phyloP scores from a whole-genome alignment of 2,888 invertebrate genomes.

The Tiliacea citrago region DNA sequence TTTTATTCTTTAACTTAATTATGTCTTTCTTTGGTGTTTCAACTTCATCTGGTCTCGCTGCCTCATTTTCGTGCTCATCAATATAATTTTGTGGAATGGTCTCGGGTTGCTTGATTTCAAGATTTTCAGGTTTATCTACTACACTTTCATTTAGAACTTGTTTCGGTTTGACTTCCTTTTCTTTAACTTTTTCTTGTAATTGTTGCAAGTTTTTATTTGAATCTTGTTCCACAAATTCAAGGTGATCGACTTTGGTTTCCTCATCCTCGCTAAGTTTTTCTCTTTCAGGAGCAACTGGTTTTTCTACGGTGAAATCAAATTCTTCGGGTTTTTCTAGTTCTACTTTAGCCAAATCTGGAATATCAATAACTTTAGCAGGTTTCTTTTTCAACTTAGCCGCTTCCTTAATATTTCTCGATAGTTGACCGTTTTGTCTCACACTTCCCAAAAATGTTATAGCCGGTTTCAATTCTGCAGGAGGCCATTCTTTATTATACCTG shows the following conservation, averaged over 20 bases:
- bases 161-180: slow-evolving; percentile 24
- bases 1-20: slow-evolving; percentile 10
- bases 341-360: slow-evolving; percentile 86
- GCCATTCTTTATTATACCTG: slow-evolving; percentile 91
- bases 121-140: slow-evolving; percentile 8
- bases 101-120: slow-evolving; percentile 22
- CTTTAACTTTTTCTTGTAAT: slow-evolving; percentile 10
- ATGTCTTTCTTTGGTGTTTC: slow-evolving; percentile 13
- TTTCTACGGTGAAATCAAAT: slow-evolving; percentile 69
- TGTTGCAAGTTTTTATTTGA: slow-evolving; percentile 24
- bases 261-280: slow-evolving; percentile 2
- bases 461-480: slow-evolving; percentile 90
- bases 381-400: slow-evolving; percentile 92
- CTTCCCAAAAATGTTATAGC: slow-evolving; percentile 89
- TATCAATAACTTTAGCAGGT: slow-evolving; percentile 87
- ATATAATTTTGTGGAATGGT: neutral
- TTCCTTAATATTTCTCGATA: slow-evolving; percentile 93
- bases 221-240: slow-evolving; percentile 21
- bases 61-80: slow-evolving; percentile 9
- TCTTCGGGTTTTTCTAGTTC: slow-evolving; percentile 89
- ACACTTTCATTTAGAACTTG: slow-evolving; percentile 13
- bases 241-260: slow-evolving; percentile 46
- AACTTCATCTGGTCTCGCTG: neutral
- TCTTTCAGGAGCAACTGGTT: slow-evolving; percentile 23
- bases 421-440: slow-evolving; percentile 91